Evolutionary conservation across 1,140 invertebrate genomes (phyloP), one percentile per base, ranked within the genome.

Genomic region (Macrobrachium rosenbergii): DNA sequence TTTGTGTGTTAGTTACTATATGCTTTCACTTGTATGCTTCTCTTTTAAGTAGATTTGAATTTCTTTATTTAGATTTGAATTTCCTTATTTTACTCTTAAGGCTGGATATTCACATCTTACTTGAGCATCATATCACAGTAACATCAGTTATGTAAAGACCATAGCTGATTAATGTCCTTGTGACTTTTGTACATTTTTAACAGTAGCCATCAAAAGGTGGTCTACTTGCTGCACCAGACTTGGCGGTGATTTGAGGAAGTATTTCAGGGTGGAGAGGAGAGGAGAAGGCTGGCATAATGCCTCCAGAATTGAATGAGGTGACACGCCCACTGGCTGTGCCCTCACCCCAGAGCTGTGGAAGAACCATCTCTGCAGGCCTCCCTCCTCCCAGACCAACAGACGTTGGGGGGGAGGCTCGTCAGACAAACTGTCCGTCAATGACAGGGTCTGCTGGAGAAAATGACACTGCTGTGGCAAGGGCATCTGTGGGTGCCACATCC

Each of bases 231-330:
- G 52, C 52, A 5, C 52, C 52, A 52, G 12, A 52, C 52, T 52
- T 52, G 52, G 52, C 52, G 2, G 52, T 52, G 52, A 52, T 12
- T 52, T 52, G 69, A 72, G 37, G 21, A 28, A 43, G 73, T 84
- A 75, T 84, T 84, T 84, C 83, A 84, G 83, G 73, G 83, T 84
- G 83, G 83, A 84, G 75, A 77, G 28, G 45, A 84, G 82, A 73
- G n/a, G 83, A 37, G 69, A 52, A 72, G 52, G 73, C 28, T 67
- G 60, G 63, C 73, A 84, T 43, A 77, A 84, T 84, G 83, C 75
- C 83, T 64, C 75, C 83, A 23, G 83, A 84, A 60, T 75, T 84
- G 83, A 52, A 73, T 12, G 60, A 64, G 59, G 83, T 60, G 77
- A 60, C 60, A 64, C 83, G 83, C 23, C 60, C 73, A 67, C 75